A percentile compares a stretch with the other conserved stretches of the same genome.
Evolutionary conservation across 2,888 invertebrate species (phyloP).

Genomic region (Pachymerium ferrugineum): DNA sequence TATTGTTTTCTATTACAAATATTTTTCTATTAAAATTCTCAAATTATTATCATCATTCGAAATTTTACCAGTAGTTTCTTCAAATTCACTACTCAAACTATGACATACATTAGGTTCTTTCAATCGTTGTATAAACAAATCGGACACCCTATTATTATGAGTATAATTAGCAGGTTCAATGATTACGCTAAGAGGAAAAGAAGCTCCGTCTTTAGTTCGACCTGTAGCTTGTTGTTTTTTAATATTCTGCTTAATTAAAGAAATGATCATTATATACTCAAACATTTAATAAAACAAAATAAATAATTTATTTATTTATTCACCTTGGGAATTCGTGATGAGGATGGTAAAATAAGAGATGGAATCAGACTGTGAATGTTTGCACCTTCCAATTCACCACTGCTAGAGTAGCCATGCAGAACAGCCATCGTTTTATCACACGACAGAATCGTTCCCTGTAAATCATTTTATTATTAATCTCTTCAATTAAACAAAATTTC

Average conservation of each 20-base stretch:
- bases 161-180: conserved; percentile 33
- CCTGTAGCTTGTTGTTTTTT: conserved; percentile 62
- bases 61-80: too few species aligned
- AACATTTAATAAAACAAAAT: not conserved
- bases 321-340: not conserved
- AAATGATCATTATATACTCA: not conserved
- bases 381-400: conserved; percentile 43
- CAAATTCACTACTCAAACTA: too few species aligned
- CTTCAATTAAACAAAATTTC: not conserved
- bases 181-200: conserved; percentile 55
- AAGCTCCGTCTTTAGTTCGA: conserved; percentile 58
- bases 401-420: conserved; percentile 44
- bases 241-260: conserved; percentile 44
- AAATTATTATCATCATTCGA: too few species aligned
- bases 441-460: conserved; percentile 45
- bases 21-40: too few species aligned
- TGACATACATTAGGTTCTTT: too few species aligned
- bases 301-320: conserved; percentile 40
- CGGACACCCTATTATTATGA: too few species aligned
- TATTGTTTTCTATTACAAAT: too few species aligned
- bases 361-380: conserved; percentile 45
- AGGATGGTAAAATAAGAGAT: conserved; percentile 40
- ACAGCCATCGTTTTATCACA: conserved; percentile 45
- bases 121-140: too few species aligned
- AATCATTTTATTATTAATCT: conserved; percentile 50